Conservation (phyloP, 2,113 vertebrate genomes). For the Leptobrachium ailaonicum region DNA sequence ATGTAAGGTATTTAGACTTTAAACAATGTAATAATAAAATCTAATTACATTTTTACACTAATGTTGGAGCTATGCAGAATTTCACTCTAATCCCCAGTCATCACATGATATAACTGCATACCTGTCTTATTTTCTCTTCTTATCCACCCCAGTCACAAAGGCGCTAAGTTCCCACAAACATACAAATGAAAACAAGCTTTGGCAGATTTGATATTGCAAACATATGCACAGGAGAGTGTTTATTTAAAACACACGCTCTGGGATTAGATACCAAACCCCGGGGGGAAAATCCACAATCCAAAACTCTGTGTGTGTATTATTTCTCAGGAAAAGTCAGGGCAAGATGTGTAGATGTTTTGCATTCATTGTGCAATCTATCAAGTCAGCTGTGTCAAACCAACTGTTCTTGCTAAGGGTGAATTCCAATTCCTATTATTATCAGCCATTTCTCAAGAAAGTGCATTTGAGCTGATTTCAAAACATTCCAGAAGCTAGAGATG, state of each 20-base stretch:
- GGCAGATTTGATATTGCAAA: not conserved
- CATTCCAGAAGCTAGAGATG: too few species aligned
- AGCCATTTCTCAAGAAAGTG: too few species aligned
- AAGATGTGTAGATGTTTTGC: too few species aligned
- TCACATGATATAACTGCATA: not conserved
- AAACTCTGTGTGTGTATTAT: not conserved
- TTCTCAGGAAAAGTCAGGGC: not conserved
- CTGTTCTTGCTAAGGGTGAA: too few species aligned
- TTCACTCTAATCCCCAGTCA: not conserved
- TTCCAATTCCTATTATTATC: too few species aligned
- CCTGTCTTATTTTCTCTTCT: not conserved
- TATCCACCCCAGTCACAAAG: too few species aligned
- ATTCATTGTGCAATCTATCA: too few species aligned
- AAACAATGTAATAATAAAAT: constrained; percentile 16
- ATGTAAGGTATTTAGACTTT: constrained; percentile 9
- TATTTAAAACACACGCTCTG: not conserved
- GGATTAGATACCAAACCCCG: not conserved
- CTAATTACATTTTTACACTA: not conserved
- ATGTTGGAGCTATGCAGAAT: not conserved
- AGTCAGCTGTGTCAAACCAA: too few species aligned
- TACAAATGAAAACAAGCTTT: not conserved
- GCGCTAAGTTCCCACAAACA: not conserved
- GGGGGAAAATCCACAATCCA: not conserved
- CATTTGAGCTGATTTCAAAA: too few species aligned
- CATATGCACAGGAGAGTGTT: not conserved